Evolutionary conservation across 2,797 vertebrate genomes (phyloP), one percentile per base, ranked within the genome.

Genomic region (Echiichthys vipera): DNA sequence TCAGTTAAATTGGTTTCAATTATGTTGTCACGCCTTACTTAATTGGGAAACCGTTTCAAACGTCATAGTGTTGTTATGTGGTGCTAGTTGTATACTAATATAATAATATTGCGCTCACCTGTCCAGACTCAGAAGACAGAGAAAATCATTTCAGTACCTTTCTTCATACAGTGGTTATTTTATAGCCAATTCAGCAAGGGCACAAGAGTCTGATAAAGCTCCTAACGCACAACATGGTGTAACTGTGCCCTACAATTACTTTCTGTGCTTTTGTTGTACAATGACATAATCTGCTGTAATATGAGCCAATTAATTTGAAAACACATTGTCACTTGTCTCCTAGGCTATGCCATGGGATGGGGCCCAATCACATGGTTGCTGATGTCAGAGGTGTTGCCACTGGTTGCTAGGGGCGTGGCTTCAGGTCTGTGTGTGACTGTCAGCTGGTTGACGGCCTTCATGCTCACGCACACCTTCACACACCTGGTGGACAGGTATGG

Each of bases 291-390:
- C 10, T 32, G 20, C 13, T n/a, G 14, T 47, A 39, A 30, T 24
- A 30, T 42, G 11, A 53, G 7, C 22, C 56, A 20, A 29, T 71
- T 46, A 12, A n/a, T 62, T 55, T 54, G 27, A 56, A 22, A 32
- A 72, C 55, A 42, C 47, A 55, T 56, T 71, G 25, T 53, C 69
- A 36, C 2, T 77, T 66, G 47, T 91, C 67, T 86, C 72, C 57
- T 76, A 99, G 98, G 97, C 42, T 99, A 99, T 0, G 97, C 98
- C 78, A 94, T 99, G 95, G 98, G 97, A 85, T 99, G 98, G 98
- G 98, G 98, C 3, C 98, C 98, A 58, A 97, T 98, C 92, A 98
- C 97, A 0, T 99, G 98, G 98, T 85, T 99, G 67, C 94, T 99
- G 84, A 99, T 99, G 98, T 97, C 97, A 0, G 97, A 99, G 90